Conservation (phyloP, 2,797 vertebrate genomes). For the Naso thynnoides region DNA sequence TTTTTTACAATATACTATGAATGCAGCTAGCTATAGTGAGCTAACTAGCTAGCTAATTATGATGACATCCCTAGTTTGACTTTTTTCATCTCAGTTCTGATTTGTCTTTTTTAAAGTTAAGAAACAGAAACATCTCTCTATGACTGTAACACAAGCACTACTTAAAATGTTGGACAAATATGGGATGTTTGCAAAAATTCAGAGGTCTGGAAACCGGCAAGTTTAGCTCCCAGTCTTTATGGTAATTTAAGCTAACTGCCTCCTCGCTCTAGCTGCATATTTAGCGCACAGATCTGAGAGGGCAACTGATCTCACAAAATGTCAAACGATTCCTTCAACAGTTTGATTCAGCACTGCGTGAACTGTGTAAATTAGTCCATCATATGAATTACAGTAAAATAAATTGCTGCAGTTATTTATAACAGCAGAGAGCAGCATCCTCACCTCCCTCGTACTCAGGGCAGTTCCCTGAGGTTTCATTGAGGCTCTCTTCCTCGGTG, state of each 20-base stretch:
- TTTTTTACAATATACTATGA: too few relatives aligned
- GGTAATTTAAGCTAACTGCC: conserved; percentile 1
- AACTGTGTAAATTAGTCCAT: too few relatives aligned
- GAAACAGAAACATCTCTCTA: neutral
- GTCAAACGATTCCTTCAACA: neutral
- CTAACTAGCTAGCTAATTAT: too few relatives aligned
- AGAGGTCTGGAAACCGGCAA: neutral
- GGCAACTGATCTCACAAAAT: neutral
- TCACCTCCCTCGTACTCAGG: conserved; percentile 97
- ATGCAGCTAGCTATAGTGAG: too few relatives aligned
- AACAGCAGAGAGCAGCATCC: conserved; percentile 35
- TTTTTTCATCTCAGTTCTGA: too few relatives aligned
- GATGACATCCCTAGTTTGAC: too few relatives aligned
- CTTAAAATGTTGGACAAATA: neutral
- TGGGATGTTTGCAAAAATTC: conserved; percentile 3
- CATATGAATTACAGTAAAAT: neutral
- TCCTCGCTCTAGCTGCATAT: neutral
- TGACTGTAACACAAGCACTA: neutral
- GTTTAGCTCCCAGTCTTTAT: neutral
- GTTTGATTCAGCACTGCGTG: neutral
- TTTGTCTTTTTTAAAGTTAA: too few relatives aligned
- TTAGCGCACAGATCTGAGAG: conserved; percentile 3
- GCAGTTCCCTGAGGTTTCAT: conserved; percentile 96
- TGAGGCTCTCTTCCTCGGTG: conserved; percentile 98
- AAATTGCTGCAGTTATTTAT: conserved; percentile 1